phyloP scores from a whole-genome alignment of 2,113 vertebrate genomes.

The Antennarius striatus region DNA sequence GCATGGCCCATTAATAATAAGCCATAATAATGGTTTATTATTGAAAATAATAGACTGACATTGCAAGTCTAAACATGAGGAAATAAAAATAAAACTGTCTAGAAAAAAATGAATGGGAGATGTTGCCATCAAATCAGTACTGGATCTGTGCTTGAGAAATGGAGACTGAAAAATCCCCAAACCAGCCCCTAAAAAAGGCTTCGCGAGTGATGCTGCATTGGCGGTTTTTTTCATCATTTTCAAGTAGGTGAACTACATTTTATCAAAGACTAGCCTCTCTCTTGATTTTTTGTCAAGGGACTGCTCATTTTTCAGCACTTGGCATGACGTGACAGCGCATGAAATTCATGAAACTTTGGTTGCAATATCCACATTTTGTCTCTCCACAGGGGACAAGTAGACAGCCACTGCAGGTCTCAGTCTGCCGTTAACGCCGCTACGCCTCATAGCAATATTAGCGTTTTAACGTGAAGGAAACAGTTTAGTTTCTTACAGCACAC shows the following conservation, averaged over 20 bases:
- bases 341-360: slow-evolving; percentile 25
- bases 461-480: slow-evolving; percentile 7
- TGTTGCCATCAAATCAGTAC: slow-evolving; percentile 2
- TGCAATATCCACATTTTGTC: slow-evolving; percentile 23
- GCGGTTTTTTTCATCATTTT: slow-evolving; percentile 23
- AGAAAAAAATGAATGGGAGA: not conserved
- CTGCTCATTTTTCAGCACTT: slow-evolving; percentile 22
- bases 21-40: too few species aligned
- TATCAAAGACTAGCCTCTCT: slow-evolving; percentile 40
- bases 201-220: slow-evolving; percentile 13
- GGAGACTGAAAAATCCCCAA: slow-evolving; percentile 7
- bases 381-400: slow-evolving; percentile 1
- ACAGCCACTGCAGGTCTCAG: not conserved
- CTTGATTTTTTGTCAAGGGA: slow-evolving; percentile 31
- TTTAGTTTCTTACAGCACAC: slow-evolving; percentile 8
- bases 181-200: slow-evolving; percentile 3
- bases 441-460: not conserved
- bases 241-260: slow-evolving; percentile 46
- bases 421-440: not conserved
- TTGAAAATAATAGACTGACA: not conserved
- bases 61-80: slow-evolving; percentile 4
- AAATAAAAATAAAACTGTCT: not conserved
- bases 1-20: too few species aligned
- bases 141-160: slow-evolving; percentile 13
- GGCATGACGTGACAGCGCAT: slow-evolving; percentile 7